Percentiles rank a stretch among this genome's conserved stretches.
Conservation (phyloP, 1,140 invertebrate genomes). For the Idris sp. region DNA sequence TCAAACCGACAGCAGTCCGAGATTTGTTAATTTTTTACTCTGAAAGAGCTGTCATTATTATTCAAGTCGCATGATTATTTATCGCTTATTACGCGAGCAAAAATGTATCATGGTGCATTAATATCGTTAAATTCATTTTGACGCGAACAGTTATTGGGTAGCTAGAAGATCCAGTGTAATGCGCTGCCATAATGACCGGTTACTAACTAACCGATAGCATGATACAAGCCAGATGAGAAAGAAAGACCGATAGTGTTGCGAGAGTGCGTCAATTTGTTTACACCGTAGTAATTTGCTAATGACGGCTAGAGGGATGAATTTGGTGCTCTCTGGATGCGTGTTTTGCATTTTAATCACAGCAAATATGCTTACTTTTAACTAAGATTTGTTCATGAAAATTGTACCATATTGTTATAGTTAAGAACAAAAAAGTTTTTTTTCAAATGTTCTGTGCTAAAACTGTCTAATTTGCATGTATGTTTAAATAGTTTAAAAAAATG, state of each 20-base stretch:
- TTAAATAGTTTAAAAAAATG: no score
- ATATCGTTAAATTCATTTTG: constrained; percentile 71
- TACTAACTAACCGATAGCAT: constrained; percentile 72
- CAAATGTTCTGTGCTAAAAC: no score
- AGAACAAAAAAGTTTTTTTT: no score
- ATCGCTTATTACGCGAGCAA: constrained; percentile 63
- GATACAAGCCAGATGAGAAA: constrained; percentile 40
- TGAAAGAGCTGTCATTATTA: constrained; percentile 40
- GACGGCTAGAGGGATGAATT: constrained; percentile 72
- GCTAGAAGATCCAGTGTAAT: constrained; percentile 73
- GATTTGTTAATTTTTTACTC: constrained; percentile 14
- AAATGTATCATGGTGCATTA: constrained; percentile 54
- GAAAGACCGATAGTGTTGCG: constrained; percentile 42
- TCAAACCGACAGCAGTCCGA: constrained; percentile 36
- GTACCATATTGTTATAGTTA: no score
- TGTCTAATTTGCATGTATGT: no score
- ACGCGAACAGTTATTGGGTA: constrained; percentile 73
- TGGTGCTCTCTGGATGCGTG: constrained; percentile 67
- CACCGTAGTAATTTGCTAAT: constrained; percentile 77
- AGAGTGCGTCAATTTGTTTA: constrained; percentile 73
- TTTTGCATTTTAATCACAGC: constrained; percentile 64
- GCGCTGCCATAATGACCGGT: constrained; percentile 74
- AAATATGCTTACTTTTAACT: constrained; percentile 12
- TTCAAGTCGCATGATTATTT: constrained; percentile 61
- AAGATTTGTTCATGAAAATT: constrained; percentile 48